A percentile compares a stretch with the other conserved stretches of the same genome.
Conservation (phyloP, 2,113 vertebrate genomes). For the Limnothrissa miodon region DNA sequence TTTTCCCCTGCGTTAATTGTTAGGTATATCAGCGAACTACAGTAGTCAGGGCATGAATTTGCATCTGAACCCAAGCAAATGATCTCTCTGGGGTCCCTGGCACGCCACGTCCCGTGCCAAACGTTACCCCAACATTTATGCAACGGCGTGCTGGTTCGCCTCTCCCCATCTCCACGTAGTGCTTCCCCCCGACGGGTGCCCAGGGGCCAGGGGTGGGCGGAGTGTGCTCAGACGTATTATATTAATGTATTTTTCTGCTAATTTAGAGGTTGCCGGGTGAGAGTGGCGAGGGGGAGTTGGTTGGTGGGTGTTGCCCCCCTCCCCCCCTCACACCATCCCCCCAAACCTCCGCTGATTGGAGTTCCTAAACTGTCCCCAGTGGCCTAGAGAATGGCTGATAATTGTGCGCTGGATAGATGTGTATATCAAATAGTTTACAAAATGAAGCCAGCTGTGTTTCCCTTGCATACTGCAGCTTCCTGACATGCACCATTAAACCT, state of each 20-base stretch:
- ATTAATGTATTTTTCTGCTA: slow-evolving; percentile 82
- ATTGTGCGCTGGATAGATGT: slow-evolving; percentile 90
- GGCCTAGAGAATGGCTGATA: slow-evolving; percentile 91
- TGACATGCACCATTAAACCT: slow-evolving; percentile 99
- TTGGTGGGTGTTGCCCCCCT: not conserved
- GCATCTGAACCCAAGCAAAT: not conserved
- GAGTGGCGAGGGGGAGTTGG: slow-evolving; percentile 38
- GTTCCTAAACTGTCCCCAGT: slow-evolving; percentile 88
- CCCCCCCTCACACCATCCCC: too few species aligned
- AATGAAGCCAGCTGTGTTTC: slow-evolving; percentile 99
- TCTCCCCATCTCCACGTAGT: not conserved
- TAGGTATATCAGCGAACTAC: not conserved
- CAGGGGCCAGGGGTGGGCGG: not conserved
- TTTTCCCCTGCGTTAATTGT: not conserved
- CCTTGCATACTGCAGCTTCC: slow-evolving; percentile 98
- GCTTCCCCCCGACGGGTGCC: not conserved
- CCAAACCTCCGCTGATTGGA: slow-evolving; percentile 73
- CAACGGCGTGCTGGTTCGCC: not conserved
- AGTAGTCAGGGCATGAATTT: slow-evolving; percentile 1
- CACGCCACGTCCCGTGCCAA: not conserved
- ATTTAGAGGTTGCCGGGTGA: slow-evolving; percentile 67
- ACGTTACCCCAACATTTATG: slow-evolving; percentile 9
- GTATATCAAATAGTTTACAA: slow-evolving; percentile 99
- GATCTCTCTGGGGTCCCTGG: not conserved
- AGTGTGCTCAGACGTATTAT: slow-evolving; percentile 55